Percentiles rank a stretch among this genome's conserved stretches.
phyloP scores from a whole-genome alignment of 2,113 vertebrate species.

The Setophaga petechia region DNA sequence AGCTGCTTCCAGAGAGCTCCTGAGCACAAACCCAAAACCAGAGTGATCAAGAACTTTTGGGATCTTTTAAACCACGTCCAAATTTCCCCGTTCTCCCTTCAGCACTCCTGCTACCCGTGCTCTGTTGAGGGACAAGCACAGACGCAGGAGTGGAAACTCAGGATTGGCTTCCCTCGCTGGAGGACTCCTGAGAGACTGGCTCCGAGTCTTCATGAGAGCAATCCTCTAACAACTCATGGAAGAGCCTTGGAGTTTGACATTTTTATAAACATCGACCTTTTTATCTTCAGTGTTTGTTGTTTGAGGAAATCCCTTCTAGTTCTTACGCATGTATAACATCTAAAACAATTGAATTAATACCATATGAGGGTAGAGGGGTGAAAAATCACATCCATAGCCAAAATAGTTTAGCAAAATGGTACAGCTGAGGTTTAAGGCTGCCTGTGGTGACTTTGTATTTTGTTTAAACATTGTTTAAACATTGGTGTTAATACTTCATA shows the following conservation, averaged over 20 bases:
- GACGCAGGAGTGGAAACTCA: background rate
- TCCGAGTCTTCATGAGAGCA: background rate
- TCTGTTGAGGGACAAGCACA: background rate
- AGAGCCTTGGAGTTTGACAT: conserved; percentile 1
- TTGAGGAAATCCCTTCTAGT: conserved; percentile 42
- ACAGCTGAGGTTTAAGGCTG: conserved; percentile 1
- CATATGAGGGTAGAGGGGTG: conserved; percentile 37
- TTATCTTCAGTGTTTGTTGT: conserved; percentile 28
- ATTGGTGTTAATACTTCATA: conserved; percentile 13
- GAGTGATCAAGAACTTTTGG: background rate
- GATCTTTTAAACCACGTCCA: background rate
- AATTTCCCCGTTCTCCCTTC: background rate
- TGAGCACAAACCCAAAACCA: background rate
- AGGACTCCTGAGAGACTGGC: background rate
- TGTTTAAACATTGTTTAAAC: conserved; percentile 53
- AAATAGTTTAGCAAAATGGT: background rate
- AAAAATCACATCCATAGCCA: background rate
- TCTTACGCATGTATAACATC: background rate
- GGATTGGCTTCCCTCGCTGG: background rate
- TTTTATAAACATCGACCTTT: conserved; percentile 43
- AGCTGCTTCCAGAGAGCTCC: background rate
- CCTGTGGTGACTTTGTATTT: background rate
- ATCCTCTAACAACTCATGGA: background rate
- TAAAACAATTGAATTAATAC: conserved; percentile 53
- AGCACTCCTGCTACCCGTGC: background rate